Conservation (phyloP, 2,113 vertebrate genomes). For the Carassius carassius region DNA sequence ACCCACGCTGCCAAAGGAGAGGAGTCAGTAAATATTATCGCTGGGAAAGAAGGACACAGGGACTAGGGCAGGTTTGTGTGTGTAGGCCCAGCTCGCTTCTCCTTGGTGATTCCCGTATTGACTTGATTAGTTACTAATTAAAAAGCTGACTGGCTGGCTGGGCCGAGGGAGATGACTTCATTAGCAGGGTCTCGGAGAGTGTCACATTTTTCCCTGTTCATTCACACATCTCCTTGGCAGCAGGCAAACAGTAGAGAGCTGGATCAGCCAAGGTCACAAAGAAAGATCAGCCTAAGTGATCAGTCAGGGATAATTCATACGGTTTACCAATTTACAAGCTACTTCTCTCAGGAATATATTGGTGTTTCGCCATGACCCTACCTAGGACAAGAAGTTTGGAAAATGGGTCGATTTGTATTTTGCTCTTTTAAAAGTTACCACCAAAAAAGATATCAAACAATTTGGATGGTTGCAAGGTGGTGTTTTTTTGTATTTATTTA, state of each 20-base stretch:
- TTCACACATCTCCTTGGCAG: conserved; percentile 79
- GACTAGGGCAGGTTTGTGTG: conserved; percentile 26
- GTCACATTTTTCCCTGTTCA: conserved; percentile 87
- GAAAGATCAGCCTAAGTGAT: conserved; percentile 18
- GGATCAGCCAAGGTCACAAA: conserved; percentile 42
- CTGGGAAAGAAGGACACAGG: conserved; percentile 16
- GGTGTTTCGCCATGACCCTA: not conserved
- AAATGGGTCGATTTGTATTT: not conserved
- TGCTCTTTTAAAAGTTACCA: not conserved
- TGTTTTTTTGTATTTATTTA: too few relatives aligned
- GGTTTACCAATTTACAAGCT: not conserved
- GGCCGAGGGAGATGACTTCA: conserved; percentile 80
- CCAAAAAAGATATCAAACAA: not conserved
- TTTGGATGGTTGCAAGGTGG: not conserved
- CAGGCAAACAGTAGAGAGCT: conserved; percentile 65
- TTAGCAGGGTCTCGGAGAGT: conserved; percentile 88
- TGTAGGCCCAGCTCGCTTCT: conserved; percentile 52
- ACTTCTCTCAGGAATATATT: not conserved
- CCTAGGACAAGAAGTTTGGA: not conserved
- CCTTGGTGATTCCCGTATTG: conserved; percentile 81
- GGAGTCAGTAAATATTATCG: conserved; percentile 44
- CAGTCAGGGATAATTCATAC: not conserved
- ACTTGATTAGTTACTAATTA: conserved; percentile 97
- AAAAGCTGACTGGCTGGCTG: conserved; percentile 83
- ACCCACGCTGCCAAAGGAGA: not conserved